A percentile compares a stretch with the other conserved stretches of the same genome.
phyloP scores from a whole-genome alignment of 2,113 vertebrate species.

The Lathamus discolor region DNA sequence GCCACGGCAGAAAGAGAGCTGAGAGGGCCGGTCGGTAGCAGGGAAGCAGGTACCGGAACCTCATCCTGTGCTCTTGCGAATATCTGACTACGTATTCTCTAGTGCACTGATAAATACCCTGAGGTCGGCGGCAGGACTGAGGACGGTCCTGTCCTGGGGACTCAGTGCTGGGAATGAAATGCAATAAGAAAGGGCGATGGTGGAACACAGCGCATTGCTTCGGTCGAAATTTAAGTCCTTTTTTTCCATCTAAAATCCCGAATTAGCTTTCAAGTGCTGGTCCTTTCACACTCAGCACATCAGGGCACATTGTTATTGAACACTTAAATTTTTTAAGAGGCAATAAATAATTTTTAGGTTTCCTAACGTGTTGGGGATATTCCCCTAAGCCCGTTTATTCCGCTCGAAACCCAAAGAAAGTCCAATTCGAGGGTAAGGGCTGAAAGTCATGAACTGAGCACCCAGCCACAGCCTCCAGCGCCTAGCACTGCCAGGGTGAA shows the following conservation, averaged over 20 bases:
- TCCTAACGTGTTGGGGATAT: not conserved
- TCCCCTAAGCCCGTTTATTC: not conserved
- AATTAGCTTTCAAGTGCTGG: not conserved
- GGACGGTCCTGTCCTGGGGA: not conserved
- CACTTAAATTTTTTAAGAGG: not conserved
- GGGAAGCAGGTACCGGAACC: not conserved
- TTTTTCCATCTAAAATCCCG: not conserved
- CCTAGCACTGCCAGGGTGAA: not conserved
- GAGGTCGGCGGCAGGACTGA: not conserved
- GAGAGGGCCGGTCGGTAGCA: rapidly evolving
- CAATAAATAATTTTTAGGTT: not conserved
- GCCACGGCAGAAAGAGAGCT: not conserved
- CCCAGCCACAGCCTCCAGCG: not conserved
- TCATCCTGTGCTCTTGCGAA: not conserved
- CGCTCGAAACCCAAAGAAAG: not conserved
- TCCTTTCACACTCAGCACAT: not conserved
- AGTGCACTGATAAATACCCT: not conserved
- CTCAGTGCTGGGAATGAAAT: not conserved
- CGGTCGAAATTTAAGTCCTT: not conserved
- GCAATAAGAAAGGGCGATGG: not conserved
- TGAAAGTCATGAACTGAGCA: not conserved
- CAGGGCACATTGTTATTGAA: not conserved
- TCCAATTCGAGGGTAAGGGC: not conserved
- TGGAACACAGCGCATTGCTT: not conserved
- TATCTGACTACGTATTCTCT: not conserved